Evolutionary conservation across 1,140 invertebrate genomes (phyloP).

Genomic region (Eciton burchellii): DNA sequence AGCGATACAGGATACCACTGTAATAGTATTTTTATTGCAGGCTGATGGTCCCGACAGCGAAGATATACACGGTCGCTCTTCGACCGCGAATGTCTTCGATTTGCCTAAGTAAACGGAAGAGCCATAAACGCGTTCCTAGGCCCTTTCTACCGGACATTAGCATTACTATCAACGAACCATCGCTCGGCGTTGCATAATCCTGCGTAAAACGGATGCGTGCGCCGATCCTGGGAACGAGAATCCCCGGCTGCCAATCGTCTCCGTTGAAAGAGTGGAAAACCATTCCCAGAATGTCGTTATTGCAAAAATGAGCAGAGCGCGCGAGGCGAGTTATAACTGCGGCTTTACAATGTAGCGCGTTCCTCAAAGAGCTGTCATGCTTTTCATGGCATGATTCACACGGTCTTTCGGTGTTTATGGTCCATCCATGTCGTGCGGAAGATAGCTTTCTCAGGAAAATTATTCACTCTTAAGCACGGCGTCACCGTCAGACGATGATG

Average conservation of each 20-base stretch:
- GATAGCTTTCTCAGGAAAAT: not conserved
- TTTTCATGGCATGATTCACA: not conserved
- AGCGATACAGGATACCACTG: slow-evolving; percentile 45
- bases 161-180: slow-evolving; percentile 82
- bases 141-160: slow-evolving; percentile 78
- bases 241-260: slow-evolving; percentile 53
- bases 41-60: slow-evolving; percentile 29
- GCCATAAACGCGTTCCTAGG: slow-evolving; percentile 74
- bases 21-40: slow-evolving; percentile 67
- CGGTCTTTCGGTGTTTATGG: not conserved
- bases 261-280: slow-evolving; percentile 33
- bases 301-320: not conserved
- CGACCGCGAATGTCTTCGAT: slow-evolving; percentile 71
- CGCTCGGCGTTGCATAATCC: slow-evolving; percentile 80
- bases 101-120: slow-evolving; percentile 75
- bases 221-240: slow-evolving; percentile 70
- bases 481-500: no score
- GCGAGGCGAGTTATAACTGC: no score
- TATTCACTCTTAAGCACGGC: not conserved
- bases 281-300: not conserved
- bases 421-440: not conserved
- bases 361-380: not conserved
- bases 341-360: not conserved
- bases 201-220: slow-evolving; percentile 54
- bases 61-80: slow-evolving; percentile 63